These are phyloP conservation scores for Contarinia nasturtii DNA, from an alignment of 1,140 invertebrate species.

Conservation along the genomic window DNA sequence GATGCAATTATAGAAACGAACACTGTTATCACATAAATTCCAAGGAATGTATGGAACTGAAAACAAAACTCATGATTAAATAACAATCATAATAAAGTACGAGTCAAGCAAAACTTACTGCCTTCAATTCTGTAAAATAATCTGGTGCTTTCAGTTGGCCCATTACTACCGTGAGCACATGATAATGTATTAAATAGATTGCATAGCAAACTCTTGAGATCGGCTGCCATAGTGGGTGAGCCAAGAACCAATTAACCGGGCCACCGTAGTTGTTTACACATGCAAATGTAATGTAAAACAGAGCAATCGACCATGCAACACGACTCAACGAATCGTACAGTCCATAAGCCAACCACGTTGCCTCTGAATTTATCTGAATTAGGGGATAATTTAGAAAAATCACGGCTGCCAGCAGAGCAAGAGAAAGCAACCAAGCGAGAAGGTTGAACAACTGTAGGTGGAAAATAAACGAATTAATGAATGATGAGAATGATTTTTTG, in stretches of 20 bases:
- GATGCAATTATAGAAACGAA: too few relatives aligned
- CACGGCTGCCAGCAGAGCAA: constrained; percentile 12
- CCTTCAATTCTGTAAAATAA: too few relatives aligned
- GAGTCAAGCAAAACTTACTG: too few relatives aligned
- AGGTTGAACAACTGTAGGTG: not conserved
- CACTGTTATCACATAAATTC: too few relatives aligned
- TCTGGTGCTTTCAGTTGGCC: too few relatives aligned
- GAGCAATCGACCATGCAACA: constrained; percentile 33
- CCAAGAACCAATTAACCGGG: constrained; percentile 27
- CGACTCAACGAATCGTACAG: constrained; percentile 41
- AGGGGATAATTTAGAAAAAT: constrained; percentile 14
- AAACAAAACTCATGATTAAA: too few relatives aligned
- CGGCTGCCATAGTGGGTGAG: constrained; percentile 27
- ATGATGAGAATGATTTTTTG: not conserved
- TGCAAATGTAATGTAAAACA: constrained; percentile 49
- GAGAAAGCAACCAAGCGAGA: constrained; percentile 9
- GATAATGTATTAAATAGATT: constrained; percentile 27
- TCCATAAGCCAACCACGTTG: constrained; percentile 24
- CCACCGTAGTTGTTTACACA: constrained; percentile 43
- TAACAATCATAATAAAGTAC: too few relatives aligned
- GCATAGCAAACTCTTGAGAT: constrained; percentile 27
- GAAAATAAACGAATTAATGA: not conserved
- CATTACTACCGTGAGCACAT: too few relatives aligned
- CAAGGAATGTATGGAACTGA: too few relatives aligned
- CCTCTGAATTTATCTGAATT: constrained; percentile 9